Conservation (phyloP, 2,888 invertebrate species). For the Metopia argyrocephala region DNA sequence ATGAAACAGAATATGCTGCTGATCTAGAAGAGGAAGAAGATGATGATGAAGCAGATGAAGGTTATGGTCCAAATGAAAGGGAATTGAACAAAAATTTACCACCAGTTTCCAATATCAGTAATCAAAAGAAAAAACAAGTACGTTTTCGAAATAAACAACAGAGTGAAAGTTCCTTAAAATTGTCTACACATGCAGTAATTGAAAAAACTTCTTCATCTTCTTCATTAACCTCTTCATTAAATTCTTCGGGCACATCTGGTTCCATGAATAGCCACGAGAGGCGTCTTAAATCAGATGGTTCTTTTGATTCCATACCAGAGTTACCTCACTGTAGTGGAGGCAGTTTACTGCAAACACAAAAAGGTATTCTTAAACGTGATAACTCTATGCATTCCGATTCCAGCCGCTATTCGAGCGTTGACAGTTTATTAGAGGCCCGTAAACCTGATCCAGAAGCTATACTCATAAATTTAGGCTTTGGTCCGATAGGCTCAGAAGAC, state of each 20-base stretch:
- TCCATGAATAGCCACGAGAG: conserved; percentile 55
- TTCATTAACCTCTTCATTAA: conserved; percentile 55
- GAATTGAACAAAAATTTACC: conserved; percentile 36
- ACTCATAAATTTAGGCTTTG: conserved; percentile 89
- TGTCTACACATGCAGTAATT: conserved; percentile 50
- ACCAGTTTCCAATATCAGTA: conserved; percentile 39
- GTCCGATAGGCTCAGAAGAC: conserved; percentile 84
- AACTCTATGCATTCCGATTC: conserved; percentile 78
- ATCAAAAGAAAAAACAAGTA: conserved; percentile 58
- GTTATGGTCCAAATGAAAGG: conserved; percentile 50
- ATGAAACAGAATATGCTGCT: conserved; percentile 69
- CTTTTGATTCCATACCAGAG: conserved; percentile 61
- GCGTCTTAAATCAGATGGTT: conserved; percentile 68
- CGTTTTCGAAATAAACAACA: conserved; percentile 63
- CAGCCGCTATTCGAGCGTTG: conserved; percentile 87
- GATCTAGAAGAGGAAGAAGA: conserved; percentile 72
- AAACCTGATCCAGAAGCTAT: conserved; percentile 94
- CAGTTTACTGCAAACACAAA: conserved; percentile 27
- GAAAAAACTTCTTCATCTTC: conserved; percentile 48
- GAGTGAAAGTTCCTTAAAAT: conserved; percentile 64
- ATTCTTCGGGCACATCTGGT: conserved; percentile 65
- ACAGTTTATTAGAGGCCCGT: conserved; percentile 89
- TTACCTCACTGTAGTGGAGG: conserved; percentile 36
- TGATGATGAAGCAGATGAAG: conserved; percentile 63
- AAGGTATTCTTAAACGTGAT: conserved; percentile 72